Conservation (phyloP, 1,140 invertebrate genomes). For the Drosophila lacteicornis region DNA sequence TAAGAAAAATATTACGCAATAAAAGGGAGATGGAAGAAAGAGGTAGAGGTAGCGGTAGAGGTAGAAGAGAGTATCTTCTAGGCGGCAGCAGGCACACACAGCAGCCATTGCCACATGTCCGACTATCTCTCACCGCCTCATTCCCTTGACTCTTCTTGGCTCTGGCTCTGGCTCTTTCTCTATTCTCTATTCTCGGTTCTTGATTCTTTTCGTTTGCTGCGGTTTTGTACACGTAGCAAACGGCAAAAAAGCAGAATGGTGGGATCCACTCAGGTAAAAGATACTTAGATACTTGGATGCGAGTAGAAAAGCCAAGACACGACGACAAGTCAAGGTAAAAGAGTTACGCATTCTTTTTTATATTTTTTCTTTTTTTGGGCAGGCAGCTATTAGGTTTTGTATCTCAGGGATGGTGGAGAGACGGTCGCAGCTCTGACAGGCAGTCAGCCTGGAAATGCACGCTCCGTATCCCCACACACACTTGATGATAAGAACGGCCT, state of each 20-base stretch:
- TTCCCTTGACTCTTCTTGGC: neutral
- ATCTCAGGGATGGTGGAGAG: constrained; percentile 32
- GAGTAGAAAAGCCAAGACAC: constrained; percentile 36
- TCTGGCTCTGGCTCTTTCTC: constrained; percentile 1
- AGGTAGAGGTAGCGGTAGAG: neutral
- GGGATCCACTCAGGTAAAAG: constrained; percentile 42
- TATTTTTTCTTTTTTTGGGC: constrained; percentile 6
- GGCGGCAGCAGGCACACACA: constrained; percentile 5
- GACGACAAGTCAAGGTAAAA: constrained; percentile 77
- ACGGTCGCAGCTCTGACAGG: neutral
- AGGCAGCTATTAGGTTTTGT: constrained; percentile 45
- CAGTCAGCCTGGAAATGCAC: constrained; percentile 47
- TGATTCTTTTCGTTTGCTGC: constrained; percentile 11
- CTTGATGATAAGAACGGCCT: constrained; percentile 36
- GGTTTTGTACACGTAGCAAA: constrained; percentile 46
- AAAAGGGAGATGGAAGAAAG: constrained; percentile 19
- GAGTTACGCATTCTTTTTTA: constrained; percentile 67
- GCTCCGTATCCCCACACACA: constrained; percentile 12
- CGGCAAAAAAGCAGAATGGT: constrained; percentile 21
- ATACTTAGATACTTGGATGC: constrained; percentile 38
- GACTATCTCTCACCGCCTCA: neutral
- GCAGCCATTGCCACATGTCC: constrained; percentile 34
- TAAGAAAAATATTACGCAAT: constrained; percentile 38
- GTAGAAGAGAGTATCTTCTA: constrained; percentile 13
- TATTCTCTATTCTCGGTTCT: constrained; percentile 1